phyloP scores from a whole-genome alignment of 2,113 vertebrate species.

The Ibidorhyncha struthersii region DNA sequence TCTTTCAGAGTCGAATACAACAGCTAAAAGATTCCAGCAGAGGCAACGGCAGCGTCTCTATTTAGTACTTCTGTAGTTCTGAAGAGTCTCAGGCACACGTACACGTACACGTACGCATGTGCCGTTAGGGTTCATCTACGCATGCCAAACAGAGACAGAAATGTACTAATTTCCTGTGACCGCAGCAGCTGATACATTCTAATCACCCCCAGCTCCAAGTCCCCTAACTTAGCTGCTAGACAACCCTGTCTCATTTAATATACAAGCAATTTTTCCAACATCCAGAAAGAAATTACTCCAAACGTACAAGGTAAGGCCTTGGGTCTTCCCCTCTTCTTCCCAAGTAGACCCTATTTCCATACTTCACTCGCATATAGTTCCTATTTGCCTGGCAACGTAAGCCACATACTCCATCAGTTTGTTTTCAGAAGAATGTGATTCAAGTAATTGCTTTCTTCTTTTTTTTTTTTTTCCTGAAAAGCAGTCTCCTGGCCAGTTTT shows the following conservation, averaged over 20 bases:
- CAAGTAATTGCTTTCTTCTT: neutral
- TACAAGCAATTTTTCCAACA: neutral
- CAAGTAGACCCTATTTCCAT: neutral
- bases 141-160: neutral
- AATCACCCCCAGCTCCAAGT: neutral
- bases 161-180: neutral
- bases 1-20: neutral
- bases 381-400: neutral
- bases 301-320: neutral
- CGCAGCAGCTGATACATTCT: neutral
- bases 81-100: neutral
- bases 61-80: no score
- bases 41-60: neutral
- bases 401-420: neutral
- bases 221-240: neutral
- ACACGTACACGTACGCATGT: rapidly evolving
- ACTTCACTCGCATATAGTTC: neutral
- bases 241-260: neutral
- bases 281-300: neutral
- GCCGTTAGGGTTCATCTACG: neutral
- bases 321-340: neutral
- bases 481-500: neutral
- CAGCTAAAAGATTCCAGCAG: neutral
- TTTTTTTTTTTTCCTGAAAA: neutral
- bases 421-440: neutral